These are phyloP conservation scores for Leuciscus idus DNA, from an alignment of 2,113 vertebrate species.

Conservation along the genomic window DNA sequence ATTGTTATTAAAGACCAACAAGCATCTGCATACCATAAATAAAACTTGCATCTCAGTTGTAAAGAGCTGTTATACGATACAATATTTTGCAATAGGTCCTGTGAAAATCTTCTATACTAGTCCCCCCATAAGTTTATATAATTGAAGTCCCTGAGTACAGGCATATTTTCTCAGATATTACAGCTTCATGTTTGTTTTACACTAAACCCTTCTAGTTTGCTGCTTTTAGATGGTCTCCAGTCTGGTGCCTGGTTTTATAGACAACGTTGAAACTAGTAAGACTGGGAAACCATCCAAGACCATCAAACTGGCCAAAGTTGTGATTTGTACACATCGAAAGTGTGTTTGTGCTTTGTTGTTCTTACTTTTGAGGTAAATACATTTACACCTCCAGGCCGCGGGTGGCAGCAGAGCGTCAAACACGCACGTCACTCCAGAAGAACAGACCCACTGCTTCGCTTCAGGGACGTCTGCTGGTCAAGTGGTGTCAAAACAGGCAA, in stretches of 20 bases:
- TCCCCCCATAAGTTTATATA: background rate
- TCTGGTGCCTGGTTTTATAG: background rate
- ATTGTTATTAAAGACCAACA: background rate
- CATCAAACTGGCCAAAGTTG: background rate
- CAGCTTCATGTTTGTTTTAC: background rate
- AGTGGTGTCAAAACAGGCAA: slow-evolving; percentile 74
- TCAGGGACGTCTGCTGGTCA: slow-evolving; percentile 66
- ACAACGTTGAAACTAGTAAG: background rate
- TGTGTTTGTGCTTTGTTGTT: background rate
- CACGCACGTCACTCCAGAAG: background rate
- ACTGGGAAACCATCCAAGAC: background rate
- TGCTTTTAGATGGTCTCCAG: background rate
- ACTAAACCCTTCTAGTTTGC: background rate
- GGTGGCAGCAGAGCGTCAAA: background rate
- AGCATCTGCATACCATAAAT: background rate
- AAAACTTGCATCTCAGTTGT: background rate
- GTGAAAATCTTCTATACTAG: background rate
- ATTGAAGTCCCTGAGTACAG: background rate
- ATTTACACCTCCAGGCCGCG: background rate
- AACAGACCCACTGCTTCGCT: slow-evolving; percentile 7
- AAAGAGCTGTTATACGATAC: background rate
- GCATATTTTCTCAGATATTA: background rate
- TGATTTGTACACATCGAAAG: background rate
- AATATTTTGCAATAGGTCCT: background rate
- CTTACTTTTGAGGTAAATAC: background rate